A percentile compares a stretch with the other conserved stretches of the same genome.
These are phyloP conservation scores for Agrypnia vestita DNA, from an alignment of 1,140 invertebrate species.

Conservation along the genomic window DNA sequence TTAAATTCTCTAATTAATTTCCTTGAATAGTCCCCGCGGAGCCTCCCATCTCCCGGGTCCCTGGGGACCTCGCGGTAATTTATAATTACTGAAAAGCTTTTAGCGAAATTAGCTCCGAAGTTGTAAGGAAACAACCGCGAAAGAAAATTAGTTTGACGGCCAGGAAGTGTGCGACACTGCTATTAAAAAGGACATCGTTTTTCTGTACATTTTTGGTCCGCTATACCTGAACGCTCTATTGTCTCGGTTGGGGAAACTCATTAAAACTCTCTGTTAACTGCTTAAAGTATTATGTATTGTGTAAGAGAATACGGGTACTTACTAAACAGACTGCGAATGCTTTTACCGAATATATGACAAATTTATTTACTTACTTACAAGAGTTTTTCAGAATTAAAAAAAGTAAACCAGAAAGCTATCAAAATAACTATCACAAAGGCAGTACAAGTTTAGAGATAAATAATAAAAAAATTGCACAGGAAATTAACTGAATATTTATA, in stretches of 20 bases:
- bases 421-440: too few species aligned
- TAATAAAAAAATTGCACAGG: too few species aligned
- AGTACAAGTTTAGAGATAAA: too few species aligned
- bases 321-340: too few species aligned
- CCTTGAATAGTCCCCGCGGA: background rate
- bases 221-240: background rate
- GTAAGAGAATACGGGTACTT: too few species aligned
- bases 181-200: background rate
- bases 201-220: background rate
- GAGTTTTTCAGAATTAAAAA: too few species aligned
- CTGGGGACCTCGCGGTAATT: constrained; percentile 4
- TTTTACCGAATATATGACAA: too few species aligned
- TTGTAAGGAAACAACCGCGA: background rate
- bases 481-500: too few species aligned
- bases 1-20: constrained; percentile 31
- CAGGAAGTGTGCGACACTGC: constrained; percentile 10
- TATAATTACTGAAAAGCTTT: constrained; percentile 28
- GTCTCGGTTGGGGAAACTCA: constrained; percentile 7
- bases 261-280: background rate
- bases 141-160: constrained; percentile 13
- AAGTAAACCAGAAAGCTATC: too few species aligned
- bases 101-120: constrained; percentile 21
- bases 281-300: too few species aligned
- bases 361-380: too few species aligned
- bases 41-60: background rate